Conservation (phyloP, 2,113 vertebrate species). For the Cichladusa arquata region DNA sequence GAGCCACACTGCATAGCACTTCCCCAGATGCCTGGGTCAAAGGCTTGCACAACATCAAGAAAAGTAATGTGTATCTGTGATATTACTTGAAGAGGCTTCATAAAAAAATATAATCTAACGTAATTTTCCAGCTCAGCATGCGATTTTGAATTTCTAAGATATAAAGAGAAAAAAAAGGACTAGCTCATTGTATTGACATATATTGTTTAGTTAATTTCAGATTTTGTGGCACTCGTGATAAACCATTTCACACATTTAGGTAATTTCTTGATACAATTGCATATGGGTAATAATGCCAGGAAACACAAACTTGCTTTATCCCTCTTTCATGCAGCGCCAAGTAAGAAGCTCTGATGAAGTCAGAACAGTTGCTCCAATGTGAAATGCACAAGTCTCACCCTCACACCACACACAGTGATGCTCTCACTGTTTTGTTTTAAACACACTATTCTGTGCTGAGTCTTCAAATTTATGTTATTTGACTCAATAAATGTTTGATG, state of each 20-base stretch:
- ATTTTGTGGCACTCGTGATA: not conserved
- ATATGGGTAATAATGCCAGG: not conserved
- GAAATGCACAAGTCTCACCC: not conserved
- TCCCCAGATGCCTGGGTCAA: constrained; percentile 7
- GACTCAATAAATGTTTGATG: constrained; percentile 46
- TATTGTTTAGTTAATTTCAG: constrained; percentile 5
- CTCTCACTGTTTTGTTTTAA: not conserved
- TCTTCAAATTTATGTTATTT: constrained; percentile 30
- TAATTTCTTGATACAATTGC: not conserved
- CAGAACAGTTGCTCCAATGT: not conserved
- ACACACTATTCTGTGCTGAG: not conserved
- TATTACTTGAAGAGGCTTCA: not conserved
- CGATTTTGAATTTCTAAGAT: not conserved
- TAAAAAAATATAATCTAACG: not conserved
- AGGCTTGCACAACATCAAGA: not conserved
- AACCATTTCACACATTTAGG: not conserved
- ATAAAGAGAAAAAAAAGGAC: not conserved
- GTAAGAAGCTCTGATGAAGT: not conserved
- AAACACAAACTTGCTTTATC: not conserved
- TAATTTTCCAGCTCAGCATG: not conserved
- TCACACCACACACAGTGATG: not conserved
- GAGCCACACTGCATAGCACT: not conserved
- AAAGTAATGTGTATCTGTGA: not conserved
- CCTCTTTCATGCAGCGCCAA: not conserved
- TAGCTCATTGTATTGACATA: not conserved